Conservation (phyloP, 2,888 invertebrate genomes). For the Mystacides longicornis region DNA sequence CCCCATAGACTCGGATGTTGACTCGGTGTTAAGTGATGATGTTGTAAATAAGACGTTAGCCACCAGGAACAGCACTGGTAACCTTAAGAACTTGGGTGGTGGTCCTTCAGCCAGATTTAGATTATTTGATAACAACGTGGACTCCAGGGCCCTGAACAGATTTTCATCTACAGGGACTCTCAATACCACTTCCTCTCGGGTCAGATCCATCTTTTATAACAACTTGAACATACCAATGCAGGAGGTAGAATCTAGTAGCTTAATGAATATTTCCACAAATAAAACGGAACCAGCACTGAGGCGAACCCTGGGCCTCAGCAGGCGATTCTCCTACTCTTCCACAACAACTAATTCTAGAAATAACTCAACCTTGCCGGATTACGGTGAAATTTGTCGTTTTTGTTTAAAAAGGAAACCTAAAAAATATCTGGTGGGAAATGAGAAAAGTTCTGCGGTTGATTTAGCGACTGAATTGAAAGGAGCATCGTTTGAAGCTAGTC, state of each 20-base stretch:
- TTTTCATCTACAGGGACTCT: background rate
- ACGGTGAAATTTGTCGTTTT: slow-evolving; percentile 22
- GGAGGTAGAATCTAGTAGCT: background rate
- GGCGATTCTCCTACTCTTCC: background rate
- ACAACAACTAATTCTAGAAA: slow-evolving; percentile 6
- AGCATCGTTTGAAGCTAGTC: slow-evolving; percentile 14
- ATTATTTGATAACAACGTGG: no score
- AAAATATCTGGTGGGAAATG: background rate
- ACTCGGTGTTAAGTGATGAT: no score
- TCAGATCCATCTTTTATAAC: background rate
- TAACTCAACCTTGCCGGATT: slow-evolving; percentile 18
- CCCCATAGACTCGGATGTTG: slow-evolving; percentile 4
- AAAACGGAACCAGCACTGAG: no score
- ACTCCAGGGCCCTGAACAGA: no score
- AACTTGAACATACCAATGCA: background rate
- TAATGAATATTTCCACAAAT: no score
- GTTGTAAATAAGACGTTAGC: no score
- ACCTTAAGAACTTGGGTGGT: background rate
- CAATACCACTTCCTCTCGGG: background rate
- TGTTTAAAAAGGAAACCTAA: slow-evolving; percentile 22
- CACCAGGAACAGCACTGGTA: background rate
- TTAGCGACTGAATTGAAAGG: slow-evolving; percentile 22
- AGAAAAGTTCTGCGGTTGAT: slow-evolving; percentile 10
- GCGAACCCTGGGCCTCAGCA: background rate
- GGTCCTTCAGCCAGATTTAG: no score